Evolutionary conservation across 2,113 vertebrate species (phyloP), one percentile per base, ranked within the genome.

Genomic region (Stigmatopora argus): DNA sequence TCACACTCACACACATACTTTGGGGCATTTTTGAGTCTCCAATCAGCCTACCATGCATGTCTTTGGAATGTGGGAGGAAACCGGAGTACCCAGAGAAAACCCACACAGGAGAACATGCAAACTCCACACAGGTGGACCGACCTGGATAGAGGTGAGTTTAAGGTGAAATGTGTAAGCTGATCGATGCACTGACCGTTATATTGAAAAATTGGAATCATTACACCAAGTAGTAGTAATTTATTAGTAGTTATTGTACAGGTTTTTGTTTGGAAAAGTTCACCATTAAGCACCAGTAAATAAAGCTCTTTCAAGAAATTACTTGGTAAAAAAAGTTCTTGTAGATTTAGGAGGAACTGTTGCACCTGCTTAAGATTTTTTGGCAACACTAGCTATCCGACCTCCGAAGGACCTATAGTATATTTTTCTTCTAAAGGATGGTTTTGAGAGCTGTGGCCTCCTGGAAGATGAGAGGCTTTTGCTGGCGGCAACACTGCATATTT

Each of bases 241-340:
- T 77, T 64, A 41, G 38, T 41, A 41, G 9, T 41, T 1, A 8
- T 47, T 38, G 46, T 19, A 18, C 74, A 70, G 72, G 73, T 70
- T 76, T 82, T 80, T 57, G 65, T 64, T 65, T 51, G 72, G 38
- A 82, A 69, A 68, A 73, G 76, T 63, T 69, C 73, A 72, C 81
- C 77, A 49, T 47, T 62, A 72, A 66, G 77, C 73, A 68, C 53
- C 47, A 7, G 38, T 41, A 59, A 72, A 71, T 61, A 77, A 80
- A 73, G 69, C 52, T 72, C 64, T 44, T 44, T 57, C 62, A 71
- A 75, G 77, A 87, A 89, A 89, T 89, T 87, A 86, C 68, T 85
- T 82, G 77, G 69, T 66, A 31, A 71, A 67, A 74, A 68, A 71
- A 60, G 66, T 70, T 48, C 63, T 57, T 21, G 59, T 62, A 71